A percentile compares a stretch with the other conserved stretches of the same genome.
These are phyloP conservation scores for Syngnathus rostellatus DNA, from an alignment of 2,797 vertebrate genomes.

Conservation along the genomic window DNA sequence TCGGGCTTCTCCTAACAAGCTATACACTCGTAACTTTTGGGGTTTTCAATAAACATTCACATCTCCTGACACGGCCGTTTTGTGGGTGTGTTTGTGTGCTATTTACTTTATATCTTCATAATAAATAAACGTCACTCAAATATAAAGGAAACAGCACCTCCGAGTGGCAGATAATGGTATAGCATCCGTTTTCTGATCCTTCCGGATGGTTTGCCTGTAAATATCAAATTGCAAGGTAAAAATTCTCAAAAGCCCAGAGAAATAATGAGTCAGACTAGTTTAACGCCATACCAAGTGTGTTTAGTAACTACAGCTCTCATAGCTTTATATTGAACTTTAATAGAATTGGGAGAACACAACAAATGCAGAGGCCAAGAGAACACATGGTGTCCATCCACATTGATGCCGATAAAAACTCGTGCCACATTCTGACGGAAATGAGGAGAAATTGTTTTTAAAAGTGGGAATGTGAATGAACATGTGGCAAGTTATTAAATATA, in stretches of 20 bases:
- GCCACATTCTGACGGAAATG: constrained; percentile 76
- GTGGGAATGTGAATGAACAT: not conserved
- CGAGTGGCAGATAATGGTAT: too few relatives aligned
- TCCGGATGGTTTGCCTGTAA: too few relatives aligned
- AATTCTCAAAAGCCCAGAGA: too few relatives aligned
- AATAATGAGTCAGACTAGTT: too few relatives aligned
- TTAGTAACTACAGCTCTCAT: too few relatives aligned
- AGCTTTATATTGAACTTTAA: not conserved
- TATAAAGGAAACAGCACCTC: too few relatives aligned
- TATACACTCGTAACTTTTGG: constrained; percentile 56
- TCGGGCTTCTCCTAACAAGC: constrained; percentile 42
- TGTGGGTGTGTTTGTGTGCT: constrained; percentile 10
- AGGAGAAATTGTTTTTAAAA: not conserved
- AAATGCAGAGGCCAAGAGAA: constrained; percentile 87
- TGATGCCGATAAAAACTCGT: constrained; percentile 83
- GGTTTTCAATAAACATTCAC: constrained; percentile 71
- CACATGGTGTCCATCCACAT: constrained; percentile 84
- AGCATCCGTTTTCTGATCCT: too few relatives aligned
- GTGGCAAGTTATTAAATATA: not conserved
- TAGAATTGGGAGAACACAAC: constrained; percentile 61
- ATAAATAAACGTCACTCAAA: too few relatives aligned
- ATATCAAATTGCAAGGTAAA: too few relatives aligned
- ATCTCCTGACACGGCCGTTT: constrained; percentile 27
- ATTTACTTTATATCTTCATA: constrained; percentile 8
- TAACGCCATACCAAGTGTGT: too few relatives aligned